Base-by-base conservation (phyloP, 1,140 invertebrate species). In the Neodiprion lecontei region DNA sequence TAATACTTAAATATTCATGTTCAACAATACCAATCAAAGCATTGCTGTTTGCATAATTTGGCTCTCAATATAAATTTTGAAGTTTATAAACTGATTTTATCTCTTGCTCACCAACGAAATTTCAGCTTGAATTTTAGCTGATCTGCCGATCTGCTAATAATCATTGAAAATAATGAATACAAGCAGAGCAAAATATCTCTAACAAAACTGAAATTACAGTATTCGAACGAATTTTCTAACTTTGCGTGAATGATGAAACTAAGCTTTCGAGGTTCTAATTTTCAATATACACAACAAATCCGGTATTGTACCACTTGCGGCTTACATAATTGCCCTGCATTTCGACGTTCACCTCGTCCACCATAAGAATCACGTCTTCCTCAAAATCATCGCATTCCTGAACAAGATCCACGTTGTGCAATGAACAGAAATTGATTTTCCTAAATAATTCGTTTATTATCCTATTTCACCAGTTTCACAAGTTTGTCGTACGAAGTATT, bases 301-400 rank as follows among this genome's bases (percentile, higher is more conserved):
- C 53, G 53, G 0, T 61, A 61, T 61, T 17, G 53, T 61, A 61
- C 11, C 53, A 17, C 53, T 61, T 61, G 53, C 14, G 82, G 85
- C 86, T 88, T 88, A 87, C 86, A 80, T 88, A 88, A 79, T 83
- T 82, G 80, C 86, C 87, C 79, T 85, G 83, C 75, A 86, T 81
- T 77, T 88, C 87, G 82, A 87, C 80, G 79, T 82, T 80, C 81
- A 88, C 83, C 80, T 88, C 83, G 80, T 88, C 82, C 85, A 86
- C 78, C 80, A 82, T 79, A 73, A 88, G 83, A 83, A 85, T 79
- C 74, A 81, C 81, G 73, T 87, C 84, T 74, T 89, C 87, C 80
- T 88, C 85, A 79, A 82, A 83, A 83, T 88, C 85, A 84, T 87
- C 84, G 79, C 78, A 79, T 79, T 87, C 87, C 84, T 87, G 83